Percentiles rank a stretch among this genome's conserved stretches.
phyloP scores from a whole-genome alignment of 2,797 vertebrate species.

The Microctenopoma stevenorrisi region DNA sequence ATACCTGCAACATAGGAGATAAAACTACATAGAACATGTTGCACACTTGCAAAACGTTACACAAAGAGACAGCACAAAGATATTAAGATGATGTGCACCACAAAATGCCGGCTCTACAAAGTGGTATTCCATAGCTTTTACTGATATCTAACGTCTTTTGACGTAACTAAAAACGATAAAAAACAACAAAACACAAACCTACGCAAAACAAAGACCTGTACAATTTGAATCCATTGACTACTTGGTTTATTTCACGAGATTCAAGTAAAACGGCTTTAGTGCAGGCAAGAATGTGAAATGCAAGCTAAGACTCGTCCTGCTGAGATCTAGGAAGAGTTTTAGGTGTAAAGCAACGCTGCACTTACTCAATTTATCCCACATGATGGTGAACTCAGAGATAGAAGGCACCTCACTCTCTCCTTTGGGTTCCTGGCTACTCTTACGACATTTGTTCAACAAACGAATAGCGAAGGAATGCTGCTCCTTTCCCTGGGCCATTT shows the following conservation, averaged over 20 bases:
- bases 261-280: slow-evolving; percentile 1
- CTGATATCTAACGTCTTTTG: slow-evolving; percentile 7
- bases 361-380: slow-evolving; percentile 95
- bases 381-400: slow-evolving; percentile 86
- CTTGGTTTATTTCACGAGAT: not conserved
- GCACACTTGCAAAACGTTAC: slow-evolving; percentile 32
- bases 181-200: not conserved
- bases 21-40: slow-evolving; percentile 47
- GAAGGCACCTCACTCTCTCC: slow-evolving; percentile 85
- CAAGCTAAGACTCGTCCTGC: slow-evolving; percentile 10
- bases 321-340: slow-evolving; percentile 16
- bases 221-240: not conserved
- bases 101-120: slow-evolving; percentile 34
- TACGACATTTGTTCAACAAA: slow-evolving; percentile 90
- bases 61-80: slow-evolving; percentile 48
- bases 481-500: slow-evolving; percentile 91
- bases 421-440: slow-evolving; percentile 86
- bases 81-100: slow-evolving; percentile 35
- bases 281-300: slow-evolving; percentile 6
- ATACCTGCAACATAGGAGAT: slow-evolving; percentile 28
- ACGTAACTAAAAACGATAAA: not conserved
- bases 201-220: too few species aligned
- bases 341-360: slow-evolving; percentile 57
- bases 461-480: slow-evolving; percentile 87
- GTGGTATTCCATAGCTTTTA: slow-evolving; percentile 14